Conservation (phyloP, 2,113 vertebrate genomes). For the Gnathonemus longibarbis region DNA sequence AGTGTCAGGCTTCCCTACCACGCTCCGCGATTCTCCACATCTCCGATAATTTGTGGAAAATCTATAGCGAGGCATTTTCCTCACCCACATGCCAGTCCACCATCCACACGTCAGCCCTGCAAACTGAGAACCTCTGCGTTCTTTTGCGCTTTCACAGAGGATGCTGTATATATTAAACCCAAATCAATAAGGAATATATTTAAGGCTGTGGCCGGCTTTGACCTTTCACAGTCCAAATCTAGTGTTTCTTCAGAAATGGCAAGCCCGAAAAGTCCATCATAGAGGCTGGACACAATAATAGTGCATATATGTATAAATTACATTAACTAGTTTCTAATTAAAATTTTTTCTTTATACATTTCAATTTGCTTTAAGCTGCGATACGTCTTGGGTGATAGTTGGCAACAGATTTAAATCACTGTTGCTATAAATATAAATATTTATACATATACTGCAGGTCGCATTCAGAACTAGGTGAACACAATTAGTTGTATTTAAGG, state of each 20-base stretch:
- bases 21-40: constrained; percentile 23
- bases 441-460: background rate
- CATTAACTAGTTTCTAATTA: background rate
- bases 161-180: constrained; percentile 26
- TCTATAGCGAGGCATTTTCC: constrained; percentile 58
- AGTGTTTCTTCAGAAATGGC: background rate
- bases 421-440: background rate
- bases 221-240: constrained; percentile 15
- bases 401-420: background rate
- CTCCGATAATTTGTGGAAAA: constrained; percentile 60
- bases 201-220: constrained; percentile 9
- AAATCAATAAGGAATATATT: constrained; percentile 31
- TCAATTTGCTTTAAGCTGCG: background rate
- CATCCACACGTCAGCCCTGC: constrained; percentile 23
- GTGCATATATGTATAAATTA: background rate
- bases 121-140: constrained; percentile 21
- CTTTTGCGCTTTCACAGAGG: constrained; percentile 9
- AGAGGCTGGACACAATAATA: background rate
- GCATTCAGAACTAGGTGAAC: background rate
- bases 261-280: background rate
- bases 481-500: background rate
- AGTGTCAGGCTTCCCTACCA: constrained; percentile 48
- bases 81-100: constrained; percentile 42
- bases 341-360: background rate
- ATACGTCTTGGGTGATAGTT: background rate